Evolutionary conservation across 2,113 vertebrate genomes (phyloP).

Genomic region (Donacobius atricapilla): DNA sequence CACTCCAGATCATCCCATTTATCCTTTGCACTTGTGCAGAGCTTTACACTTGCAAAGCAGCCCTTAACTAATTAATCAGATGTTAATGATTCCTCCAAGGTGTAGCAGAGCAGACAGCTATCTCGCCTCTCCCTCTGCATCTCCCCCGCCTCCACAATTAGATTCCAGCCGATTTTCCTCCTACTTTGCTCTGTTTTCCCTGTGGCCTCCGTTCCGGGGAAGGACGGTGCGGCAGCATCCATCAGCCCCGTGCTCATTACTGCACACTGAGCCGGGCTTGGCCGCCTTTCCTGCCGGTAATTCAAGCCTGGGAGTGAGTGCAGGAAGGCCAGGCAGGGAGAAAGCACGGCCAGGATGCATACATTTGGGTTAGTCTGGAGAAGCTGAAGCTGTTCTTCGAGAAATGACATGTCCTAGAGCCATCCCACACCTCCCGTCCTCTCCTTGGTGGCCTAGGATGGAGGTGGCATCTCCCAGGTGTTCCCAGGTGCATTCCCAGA

Average conservation of each 20-base stretch:
- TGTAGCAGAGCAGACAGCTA: conserved; percentile 53
- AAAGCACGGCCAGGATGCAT: background rate
- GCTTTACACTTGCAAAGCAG: conserved; percentile 15
- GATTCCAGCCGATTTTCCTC: conserved; percentile 34
- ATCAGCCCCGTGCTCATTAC: background rate
- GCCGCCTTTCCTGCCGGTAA: background rate
- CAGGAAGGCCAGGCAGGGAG: background rate
- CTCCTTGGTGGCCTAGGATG: background rate
- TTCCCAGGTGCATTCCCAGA: accelerated
- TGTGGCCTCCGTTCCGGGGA: background rate
- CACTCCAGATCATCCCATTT: background rate
- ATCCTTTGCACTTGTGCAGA: background rate
- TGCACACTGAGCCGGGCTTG: background rate
- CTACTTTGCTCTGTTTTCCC: conserved; percentile 12
- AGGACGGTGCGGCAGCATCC: background rate
- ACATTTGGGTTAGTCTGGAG: background rate
- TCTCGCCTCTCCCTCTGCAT: background rate
- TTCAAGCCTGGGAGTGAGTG: background rate
- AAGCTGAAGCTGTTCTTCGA: background rate
- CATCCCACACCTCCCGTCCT: accelerated
- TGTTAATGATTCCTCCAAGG: conserved; percentile 65
- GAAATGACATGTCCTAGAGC: background rate
- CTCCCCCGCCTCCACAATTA: conserved; percentile 53
- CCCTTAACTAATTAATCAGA: conserved; percentile 59
- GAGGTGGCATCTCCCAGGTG: accelerated